Evolutionary conservation across 2,888 invertebrate species (phyloP), one percentile per base, ranked within the genome.

Genomic region (Hoplodrina ambigua): DNA sequence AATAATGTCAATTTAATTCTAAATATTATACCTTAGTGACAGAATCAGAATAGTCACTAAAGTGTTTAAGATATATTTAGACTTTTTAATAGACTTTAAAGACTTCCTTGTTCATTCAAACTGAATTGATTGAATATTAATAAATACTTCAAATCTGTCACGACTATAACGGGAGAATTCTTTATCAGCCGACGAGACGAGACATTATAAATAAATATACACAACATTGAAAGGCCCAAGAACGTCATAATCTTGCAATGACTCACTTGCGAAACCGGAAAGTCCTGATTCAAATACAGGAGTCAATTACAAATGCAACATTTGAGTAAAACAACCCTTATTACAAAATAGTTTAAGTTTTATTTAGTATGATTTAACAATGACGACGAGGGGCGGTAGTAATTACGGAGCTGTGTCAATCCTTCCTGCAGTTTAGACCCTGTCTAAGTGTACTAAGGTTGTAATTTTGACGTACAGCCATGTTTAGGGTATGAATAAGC

Each of bases 231-330:
- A 53, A 37, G n/a, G 37, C 33, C 44, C 15, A 30, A 25, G 30
- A 54, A 64, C 55, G 69, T 75, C 56, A 69, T 63, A 20, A 54
- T 69, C 63, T 20, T 11, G 19, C 53, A 56, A 33, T 82, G 80
- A 84, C 68, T 82, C 82, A 79, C 50, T 41, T 50, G 30, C 58
- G 33, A 19, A 81, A 70, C 60, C 62, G 84, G 84, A 65, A 84
- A 84, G 56, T 72, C 82, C 82, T 71, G 72, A 69, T 72, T 70
- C 54, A 69, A 70, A 49, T 65, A 37, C 52, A 56, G 54, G 50
- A 66, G 33, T 54, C 53, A 52, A 64, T 52, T 10, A 53, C 25
- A 44, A 50, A 25, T n/a, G 4, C 5, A 15, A 33, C n/a, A 25
- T 46, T 52, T 19, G 25, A 44, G 46, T 30, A 71, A 82, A 78